Conservation (phyloP, 2,797 vertebrate genomes). For the Oryzias sinensis region DNA sequence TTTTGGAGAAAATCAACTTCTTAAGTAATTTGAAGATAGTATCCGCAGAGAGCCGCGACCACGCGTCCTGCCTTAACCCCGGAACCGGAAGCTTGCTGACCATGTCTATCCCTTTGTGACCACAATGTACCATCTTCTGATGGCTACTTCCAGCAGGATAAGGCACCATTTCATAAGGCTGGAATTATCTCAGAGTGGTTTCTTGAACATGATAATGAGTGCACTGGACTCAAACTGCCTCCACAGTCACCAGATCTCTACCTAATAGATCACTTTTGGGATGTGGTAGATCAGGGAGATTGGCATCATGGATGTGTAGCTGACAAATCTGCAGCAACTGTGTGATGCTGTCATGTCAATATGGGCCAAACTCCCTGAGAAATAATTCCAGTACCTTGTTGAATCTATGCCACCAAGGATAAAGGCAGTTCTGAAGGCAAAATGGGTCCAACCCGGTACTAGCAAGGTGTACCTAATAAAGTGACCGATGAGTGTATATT, state of each 20-base stretch:
- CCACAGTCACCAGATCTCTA: background rate
- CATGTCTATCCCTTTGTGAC: background rate
- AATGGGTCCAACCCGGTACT: no score
- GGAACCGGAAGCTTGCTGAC: no score
- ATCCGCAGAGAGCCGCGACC: no score
- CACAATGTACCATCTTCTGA: constrained; percentile 33
- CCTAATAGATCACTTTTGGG: constrained; percentile 15
- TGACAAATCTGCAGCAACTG: constrained; percentile 46
- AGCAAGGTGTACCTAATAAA: no score
- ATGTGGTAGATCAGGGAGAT: constrained; percentile 41
- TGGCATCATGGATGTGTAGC: constrained; percentile 45
- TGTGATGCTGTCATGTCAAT: constrained; percentile 19
- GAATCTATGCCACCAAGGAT: no score
- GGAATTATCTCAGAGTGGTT: background rate
- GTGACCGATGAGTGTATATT: no score
- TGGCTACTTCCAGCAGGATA: constrained; percentile 51
- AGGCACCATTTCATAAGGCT: constrained; percentile 17
- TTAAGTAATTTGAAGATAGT: no score
- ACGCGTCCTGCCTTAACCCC: no score
- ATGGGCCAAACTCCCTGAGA: no score
- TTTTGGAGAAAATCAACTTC: no score
- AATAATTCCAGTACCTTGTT: no score
- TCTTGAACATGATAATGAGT: background rate
- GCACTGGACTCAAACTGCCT: background rate
- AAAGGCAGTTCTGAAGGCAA: no score